Evolutionary conservation across 2,888 invertebrate species (phyloP), one percentile per base, ranked within the genome.

Genomic region (Parnassius mnemosyne): DNA sequence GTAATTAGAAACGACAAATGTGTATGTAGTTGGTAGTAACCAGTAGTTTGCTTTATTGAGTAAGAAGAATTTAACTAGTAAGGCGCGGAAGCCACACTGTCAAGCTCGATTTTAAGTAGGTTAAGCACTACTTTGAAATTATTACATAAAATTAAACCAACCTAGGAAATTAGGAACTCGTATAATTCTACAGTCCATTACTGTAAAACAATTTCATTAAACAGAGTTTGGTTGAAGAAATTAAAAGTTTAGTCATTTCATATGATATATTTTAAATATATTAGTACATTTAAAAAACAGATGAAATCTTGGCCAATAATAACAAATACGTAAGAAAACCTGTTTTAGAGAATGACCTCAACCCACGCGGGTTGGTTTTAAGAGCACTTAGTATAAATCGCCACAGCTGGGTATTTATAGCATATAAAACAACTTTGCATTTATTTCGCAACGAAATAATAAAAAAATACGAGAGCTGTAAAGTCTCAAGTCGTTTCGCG

Each of bases 331-430:
- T 74, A 71, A 65, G 60, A 61, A 68, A 73, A 77, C 74, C 69
- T 70, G 76, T 76, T 78, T 69, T 59, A 66, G 69, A 76, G 66
- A 75, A 74, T 77, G 75, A 78, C 73, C 78, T 66, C 76, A 59
- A 67, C 84, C 80, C 77, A 83, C 80, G 77, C 79, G 65, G 68
- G 68, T 54, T 55, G 69, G 76, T 83, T 85, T 43, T 82, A 77
- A 78, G 80, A 80, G 68, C 78, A 76, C 78, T 83, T 81, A 81
- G 1, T 71, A 81, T 81, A 84, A 82, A 81, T 69, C 67, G 69
- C 62, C 61, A 65, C 68, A 65, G 67, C 68, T 65, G 67, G 63
- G 66, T 71, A 65, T 76, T 80, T 78, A 74, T 74, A 66, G 68
- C 67, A 66, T 66, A 72, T 69, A 77, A 77, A 81, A 73, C 73